Percentiles rank a stretch among this genome's conserved stretches.
phyloP scores from a whole-genome alignment of 2,797 vertebrate genomes.

The Anabacerthia variegaticeps region DNA sequence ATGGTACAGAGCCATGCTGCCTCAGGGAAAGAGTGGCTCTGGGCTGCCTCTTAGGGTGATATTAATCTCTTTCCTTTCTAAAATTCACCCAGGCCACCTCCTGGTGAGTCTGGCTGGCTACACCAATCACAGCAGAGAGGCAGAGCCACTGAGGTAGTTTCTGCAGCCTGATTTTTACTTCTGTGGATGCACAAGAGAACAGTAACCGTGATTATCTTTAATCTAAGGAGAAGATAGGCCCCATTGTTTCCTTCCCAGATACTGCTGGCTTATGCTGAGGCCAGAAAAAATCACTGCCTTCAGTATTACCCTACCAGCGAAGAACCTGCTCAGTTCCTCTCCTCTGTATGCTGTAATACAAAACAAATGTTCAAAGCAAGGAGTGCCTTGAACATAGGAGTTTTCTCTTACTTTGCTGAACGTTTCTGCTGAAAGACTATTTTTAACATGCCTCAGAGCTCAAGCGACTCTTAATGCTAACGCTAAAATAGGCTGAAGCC shows the following conservation, averaged over 20 bases:
- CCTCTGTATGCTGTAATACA: neutral
- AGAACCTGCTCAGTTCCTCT: conserved; percentile 18
- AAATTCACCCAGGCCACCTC: neutral
- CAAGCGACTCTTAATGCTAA: neutral
- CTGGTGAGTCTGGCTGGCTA: neutral
- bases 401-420: neutral
- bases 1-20: neutral
- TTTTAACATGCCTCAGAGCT: neutral
- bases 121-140: neutral
- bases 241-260: conserved; percentile 9
- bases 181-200: neutral
- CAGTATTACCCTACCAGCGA: neutral
- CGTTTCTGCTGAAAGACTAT: neutral
- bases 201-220: neutral
- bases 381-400: neutral
- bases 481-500: neutral
- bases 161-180: neutral
- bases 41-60: neutral
- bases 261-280: neutral
- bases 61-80: neutral
- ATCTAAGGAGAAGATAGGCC: neutral
- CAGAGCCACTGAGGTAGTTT: neutral
- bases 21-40: neutral
- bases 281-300: conserved; percentile 3
- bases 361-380: conserved; percentile 18